Conservation (phyloP, 2,888 invertebrate genomes). For the Ypsolopha sequella region DNA sequence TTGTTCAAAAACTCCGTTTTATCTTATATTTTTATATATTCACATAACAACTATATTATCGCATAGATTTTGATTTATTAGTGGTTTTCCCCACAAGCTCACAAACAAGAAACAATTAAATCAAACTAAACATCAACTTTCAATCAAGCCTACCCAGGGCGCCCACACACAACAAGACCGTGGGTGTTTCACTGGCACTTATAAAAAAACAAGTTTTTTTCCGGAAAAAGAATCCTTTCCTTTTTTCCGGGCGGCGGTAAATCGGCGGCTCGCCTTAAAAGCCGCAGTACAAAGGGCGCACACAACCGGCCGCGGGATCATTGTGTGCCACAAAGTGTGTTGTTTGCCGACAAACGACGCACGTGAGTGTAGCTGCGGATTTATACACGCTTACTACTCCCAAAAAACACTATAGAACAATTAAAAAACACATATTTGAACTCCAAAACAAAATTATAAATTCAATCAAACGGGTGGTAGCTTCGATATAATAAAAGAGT, state of each 20-base stretch:
- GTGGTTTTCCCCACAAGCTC: too few relatives aligned
- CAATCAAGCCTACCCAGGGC: too few relatives aligned
- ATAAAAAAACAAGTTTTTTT: too few relatives aligned
- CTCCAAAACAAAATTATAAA: not conserved
- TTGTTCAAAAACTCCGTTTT: too few relatives aligned
- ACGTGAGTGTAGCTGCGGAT: conserved; percentile 8
- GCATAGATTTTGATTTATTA: too few relatives aligned
- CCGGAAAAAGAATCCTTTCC: too few relatives aligned
- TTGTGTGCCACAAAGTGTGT: conserved; percentile 32
- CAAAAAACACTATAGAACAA: not conserved
- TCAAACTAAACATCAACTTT: too few relatives aligned
- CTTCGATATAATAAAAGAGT: not conserved
- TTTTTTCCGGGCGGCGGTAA: conserved; percentile 26
- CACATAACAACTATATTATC: too few relatives aligned
- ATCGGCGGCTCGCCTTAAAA: conserved; percentile 40
- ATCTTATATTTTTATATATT: too few relatives aligned
- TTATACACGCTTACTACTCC: not conserved
- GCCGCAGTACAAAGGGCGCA: conserved; percentile 38
- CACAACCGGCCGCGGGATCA: conserved; percentile 36
- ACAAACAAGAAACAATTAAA: too few relatives aligned
- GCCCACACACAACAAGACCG: too few relatives aligned
- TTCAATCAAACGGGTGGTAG: not conserved
- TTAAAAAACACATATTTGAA: not conserved
- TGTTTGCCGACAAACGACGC: conserved; percentile 13
- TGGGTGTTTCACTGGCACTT: too few relatives aligned